Conservation (phyloP, 2,113 vertebrate genomes). For the Bambusicola thoracicus region DNA sequence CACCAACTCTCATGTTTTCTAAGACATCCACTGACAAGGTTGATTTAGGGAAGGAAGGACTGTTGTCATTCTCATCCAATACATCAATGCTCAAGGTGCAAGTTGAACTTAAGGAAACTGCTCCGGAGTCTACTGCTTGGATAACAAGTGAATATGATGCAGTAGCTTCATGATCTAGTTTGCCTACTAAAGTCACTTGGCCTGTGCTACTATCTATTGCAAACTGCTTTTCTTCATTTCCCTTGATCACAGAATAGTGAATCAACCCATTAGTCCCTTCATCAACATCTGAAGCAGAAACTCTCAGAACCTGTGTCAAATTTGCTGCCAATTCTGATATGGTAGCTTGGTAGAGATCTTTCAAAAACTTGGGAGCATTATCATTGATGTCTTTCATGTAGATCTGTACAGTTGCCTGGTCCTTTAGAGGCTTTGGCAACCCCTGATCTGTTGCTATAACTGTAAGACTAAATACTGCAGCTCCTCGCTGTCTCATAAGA, state of each 20-base stretch:
- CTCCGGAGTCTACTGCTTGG: conserved; percentile 89
- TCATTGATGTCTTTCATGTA: conserved; percentile 96
- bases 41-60: conserved; percentile 90
- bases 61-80: conserved; percentile 96
- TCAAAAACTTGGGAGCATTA: conserved; percentile 93
- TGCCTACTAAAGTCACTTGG: conserved; percentile 92
- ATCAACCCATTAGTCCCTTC: conserved; percentile 92
- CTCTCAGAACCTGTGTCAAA: conserved; percentile 91
- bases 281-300: conserved; percentile 95
- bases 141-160: conserved; percentile 90
- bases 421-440: conserved; percentile 92
- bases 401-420: conserved; percentile 95
- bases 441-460: conserved; percentile 93
- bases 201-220: conserved; percentile 86
- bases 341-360: conserved; percentile 95
- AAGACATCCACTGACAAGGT: conserved; percentile 89
- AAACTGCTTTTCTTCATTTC: conserved; percentile 93
- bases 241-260: conserved; percentile 86
- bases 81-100: conserved; percentile 90
- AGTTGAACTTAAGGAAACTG: conserved; percentile 83
- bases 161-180: conserved; percentile 92
- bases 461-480: conserved; percentile 89
- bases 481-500: conserved; percentile 91
- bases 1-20: conserved; percentile 96
- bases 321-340: conserved; percentile 92